Base-by-base conservation (phyloP, 2,888 invertebrate genomes). In the Tenthredo amoena region DNA sequence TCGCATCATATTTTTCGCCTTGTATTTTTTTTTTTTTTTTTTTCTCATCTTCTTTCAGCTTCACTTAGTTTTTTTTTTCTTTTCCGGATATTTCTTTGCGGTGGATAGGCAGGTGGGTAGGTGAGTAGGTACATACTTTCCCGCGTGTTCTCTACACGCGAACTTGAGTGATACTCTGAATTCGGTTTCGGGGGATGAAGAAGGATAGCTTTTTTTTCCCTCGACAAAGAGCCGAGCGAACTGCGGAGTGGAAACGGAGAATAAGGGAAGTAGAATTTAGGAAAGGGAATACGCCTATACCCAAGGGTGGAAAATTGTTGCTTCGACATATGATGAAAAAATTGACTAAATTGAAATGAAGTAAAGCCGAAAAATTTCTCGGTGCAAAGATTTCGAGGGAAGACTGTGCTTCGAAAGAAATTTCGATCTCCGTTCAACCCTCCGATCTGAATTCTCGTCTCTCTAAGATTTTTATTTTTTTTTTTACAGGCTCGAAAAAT, bases 131-230 rank as follows among this genome's bases (percentile, higher is more conserved):
- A 43, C 40, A n/a, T n/a, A n/a, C n/a, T n/a, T 34, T 43, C 21
- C 12, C 7, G 10, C 76, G 21, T 43, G 37, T 71, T 37, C 15
- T n/a, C 34, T 18, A 18, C 18, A 37, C 18, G 26, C 7, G 18
- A 26, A 26, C 26, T 43, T 76, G 76, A 76, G 76, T 76, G 76
- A 76, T 76, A 76, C 76, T 76, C 47, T 76, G 47, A 26, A 47
- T 71, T 71, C 37, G 71, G 71, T n/a, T n/a, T 71, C 9, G 37
- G 18, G 15, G 71, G n/a, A 62, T 2, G 62, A 21, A 31, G 26
- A 62, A 10, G 10, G 26, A 31, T 26, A 26, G 12, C 26, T 37
- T 50, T 55, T 50, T 50, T 55, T 26, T 26, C 26, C 10, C n/a
- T 50, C 77, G n/a, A 55, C 77, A 77, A 77, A 77, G 34, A 77